These are phyloP conservation scores for Caenorhabditis japonica DNA, from an alignment of 2,888 invertebrate species.

Conservation along the genomic window DNA sequence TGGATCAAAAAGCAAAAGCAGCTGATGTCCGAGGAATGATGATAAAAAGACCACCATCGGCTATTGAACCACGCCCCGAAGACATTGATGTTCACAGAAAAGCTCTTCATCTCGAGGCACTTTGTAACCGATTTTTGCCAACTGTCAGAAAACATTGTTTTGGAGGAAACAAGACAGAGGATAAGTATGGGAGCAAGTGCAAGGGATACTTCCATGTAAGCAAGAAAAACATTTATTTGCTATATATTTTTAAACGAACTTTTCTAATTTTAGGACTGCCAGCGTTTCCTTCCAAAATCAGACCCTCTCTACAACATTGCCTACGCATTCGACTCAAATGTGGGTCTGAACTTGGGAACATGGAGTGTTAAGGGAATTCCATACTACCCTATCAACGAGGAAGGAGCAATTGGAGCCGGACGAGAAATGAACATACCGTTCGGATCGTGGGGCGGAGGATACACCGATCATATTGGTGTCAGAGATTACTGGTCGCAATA, in stretches of 20 bases:
- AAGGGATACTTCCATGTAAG: slow-evolving; percentile 67
- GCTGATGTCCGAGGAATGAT: slow-evolving; percentile 44
- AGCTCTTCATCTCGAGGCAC: slow-evolving; percentile 49
- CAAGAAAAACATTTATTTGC: background rate
- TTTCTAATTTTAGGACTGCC: slow-evolving; percentile 62
- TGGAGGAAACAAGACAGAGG: slow-evolving; percentile 48
- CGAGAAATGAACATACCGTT: slow-evolving; percentile 66
- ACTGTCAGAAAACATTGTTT: slow-evolving; percentile 65
- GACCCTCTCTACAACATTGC: slow-evolving; percentile 70
- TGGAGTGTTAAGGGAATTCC: slow-evolving; percentile 72
- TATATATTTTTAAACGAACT: background rate
- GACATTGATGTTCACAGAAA: slow-evolving; percentile 45
- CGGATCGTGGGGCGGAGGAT: slow-evolving; percentile 74
- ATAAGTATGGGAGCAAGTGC: slow-evolving; percentile 64
- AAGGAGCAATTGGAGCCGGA: slow-evolving; percentile 70
- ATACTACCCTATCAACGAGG: slow-evolving; percentile 72
- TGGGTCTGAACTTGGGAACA: slow-evolving; percentile 68
- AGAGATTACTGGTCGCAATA: slow-evolving; percentile 74
- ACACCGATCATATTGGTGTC: slow-evolving; percentile 68
- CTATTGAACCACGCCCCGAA: slow-evolving; percentile 47
- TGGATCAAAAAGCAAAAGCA: slow-evolving; percentile 36
- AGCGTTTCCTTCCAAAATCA: slow-evolving; percentile 64
- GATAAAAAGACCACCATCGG: slow-evolving; percentile 46
- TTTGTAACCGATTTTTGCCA: slow-evolving; percentile 52
- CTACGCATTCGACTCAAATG: slow-evolving; percentile 65